Evolutionary conservation across 2,113 vertebrate species (phyloP), one percentile per base, ranked within the genome.

Genomic region (Lutjanus erythropterus): DNA sequence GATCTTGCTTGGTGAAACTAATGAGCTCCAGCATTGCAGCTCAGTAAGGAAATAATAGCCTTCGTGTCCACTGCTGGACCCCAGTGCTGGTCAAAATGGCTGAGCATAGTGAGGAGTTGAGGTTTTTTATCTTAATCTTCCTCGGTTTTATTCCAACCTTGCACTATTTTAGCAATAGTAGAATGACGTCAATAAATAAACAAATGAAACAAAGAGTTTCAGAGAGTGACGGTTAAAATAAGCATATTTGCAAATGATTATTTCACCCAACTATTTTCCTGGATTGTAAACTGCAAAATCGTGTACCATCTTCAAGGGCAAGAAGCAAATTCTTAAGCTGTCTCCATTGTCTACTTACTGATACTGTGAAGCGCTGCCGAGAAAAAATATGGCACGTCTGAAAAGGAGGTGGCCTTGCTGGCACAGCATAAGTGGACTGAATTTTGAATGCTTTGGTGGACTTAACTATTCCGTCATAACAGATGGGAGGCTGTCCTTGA

Each of bases 331-430:
- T 85, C 59, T 84, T 47, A 33, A 88, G 71, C 53, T 12, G 1
- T 62, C 31, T 3, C 21, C 9, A 47, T 74, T 80, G 84, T 87
- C 75, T 67, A 5, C 6, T 0, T 16, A 56, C 3, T 0, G 1
- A 44, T 41, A 70, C 53, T 71, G 21, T 81, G 67, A 76, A 81
- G 74, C 50, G 69, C 60, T 71, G 42, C 52, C 11, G 10, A 44
- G 52, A 70, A 58, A 80, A 75, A 85, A 70, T n/a, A 52, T 31
- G 56, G 47, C 44, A 37, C 25, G 46, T 53, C 7, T 83, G 70
- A 78, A 85, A 90, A 76, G 29, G 19, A 81, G 59, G 37, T 59
- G 88, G 80, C 92, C 91, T 93, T 93, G 89, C 52, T 66, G 31
- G 56, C 58, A 23, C 46, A 50, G 58, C 61, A 78, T 31, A 73